phyloP scores from a whole-genome alignment of 2,888 invertebrate genomes.

The Erebia ligea region DNA sequence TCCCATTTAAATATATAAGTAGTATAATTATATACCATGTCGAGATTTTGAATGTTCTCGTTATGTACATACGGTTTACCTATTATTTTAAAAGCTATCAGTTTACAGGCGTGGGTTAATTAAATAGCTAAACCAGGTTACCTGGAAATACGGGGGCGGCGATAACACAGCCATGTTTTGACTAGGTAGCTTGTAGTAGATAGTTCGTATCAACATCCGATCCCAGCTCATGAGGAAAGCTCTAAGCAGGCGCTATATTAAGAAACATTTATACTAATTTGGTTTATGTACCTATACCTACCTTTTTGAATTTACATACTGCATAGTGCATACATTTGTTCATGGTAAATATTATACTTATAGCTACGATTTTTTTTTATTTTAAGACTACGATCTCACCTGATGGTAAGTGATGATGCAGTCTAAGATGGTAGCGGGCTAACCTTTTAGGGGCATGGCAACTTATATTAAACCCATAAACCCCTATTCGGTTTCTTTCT shows the following conservation, averaged over 20 bases:
- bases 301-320: background rate
- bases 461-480: too few relatives aligned
- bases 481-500: too few relatives aligned
- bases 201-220: constrained; percentile 16
- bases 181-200: constrained; percentile 7
- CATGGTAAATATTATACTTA: too few relatives aligned
- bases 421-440: too few relatives aligned
- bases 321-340: too few relatives aligned
- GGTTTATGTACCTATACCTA: background rate
- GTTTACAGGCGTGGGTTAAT: constrained; percentile 27
- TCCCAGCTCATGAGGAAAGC: background rate
- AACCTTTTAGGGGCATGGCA: too few relatives aligned
- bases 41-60: background rate
- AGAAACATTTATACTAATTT: background rate
- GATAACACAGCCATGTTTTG: constrained; percentile 30
- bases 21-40: background rate
- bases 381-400: too few relatives aligned
- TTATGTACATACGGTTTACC: background rate
- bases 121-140: constrained; percentile 11
- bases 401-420: too few relatives aligned
- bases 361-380: too few relatives aligned
- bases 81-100: constrained; percentile 25
- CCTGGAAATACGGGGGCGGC: constrained; percentile 27
- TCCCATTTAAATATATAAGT: too few relatives aligned
- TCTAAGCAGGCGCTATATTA: background rate